These are phyloP conservation scores for Ceriagrion tenellum DNA, from an alignment of 2,888 invertebrate genomes.

Conservation along the genomic window DNA sequence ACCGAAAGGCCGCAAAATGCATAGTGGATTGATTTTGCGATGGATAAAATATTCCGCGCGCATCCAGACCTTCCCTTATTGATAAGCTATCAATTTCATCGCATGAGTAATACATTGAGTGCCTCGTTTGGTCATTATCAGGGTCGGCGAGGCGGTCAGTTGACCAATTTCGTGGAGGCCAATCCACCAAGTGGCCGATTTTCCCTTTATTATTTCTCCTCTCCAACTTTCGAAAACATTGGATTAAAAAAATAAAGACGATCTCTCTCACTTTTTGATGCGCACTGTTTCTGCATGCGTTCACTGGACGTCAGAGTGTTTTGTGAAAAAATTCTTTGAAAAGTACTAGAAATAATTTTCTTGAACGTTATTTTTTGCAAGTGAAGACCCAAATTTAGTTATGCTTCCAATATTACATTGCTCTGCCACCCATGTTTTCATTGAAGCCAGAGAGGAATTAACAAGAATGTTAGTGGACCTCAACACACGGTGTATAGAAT, in stretches of 20 bases:
- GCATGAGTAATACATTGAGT: conserved; percentile 7
- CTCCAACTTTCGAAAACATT: neutral
- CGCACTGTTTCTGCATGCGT: neutral
- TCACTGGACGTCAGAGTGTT: neutral
- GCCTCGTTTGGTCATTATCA: conserved; percentile 8
- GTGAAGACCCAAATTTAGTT: too few species aligned
- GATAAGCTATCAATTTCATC: conserved; percentile 35
- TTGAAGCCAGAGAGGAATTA: too few species aligned
- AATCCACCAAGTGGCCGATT: conserved; percentile 25
- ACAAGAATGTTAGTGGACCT: too few species aligned
- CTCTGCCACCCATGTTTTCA: too few species aligned
- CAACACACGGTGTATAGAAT: too few species aligned
- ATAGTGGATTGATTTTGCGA: conserved; percentile 12
- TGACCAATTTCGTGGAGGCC: conserved; percentile 8
- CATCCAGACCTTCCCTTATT: conserved; percentile 14
- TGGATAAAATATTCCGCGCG: conserved; percentile 14
- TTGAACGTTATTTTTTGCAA: too few species aligned
- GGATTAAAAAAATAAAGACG: neutral
- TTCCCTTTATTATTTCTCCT: neutral
- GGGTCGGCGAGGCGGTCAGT: conserved; percentile 10
- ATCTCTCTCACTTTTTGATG: neutral
- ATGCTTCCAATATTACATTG: too few species aligned
- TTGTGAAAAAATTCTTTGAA: too few species aligned
- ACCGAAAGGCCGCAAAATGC: neutral
- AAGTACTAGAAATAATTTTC: too few species aligned